A percentile compares a stretch with the other conserved stretches of the same genome.
phyloP scores from a whole-genome alignment of 2,113 vertebrate species.

The Leucosticte australis region DNA sequence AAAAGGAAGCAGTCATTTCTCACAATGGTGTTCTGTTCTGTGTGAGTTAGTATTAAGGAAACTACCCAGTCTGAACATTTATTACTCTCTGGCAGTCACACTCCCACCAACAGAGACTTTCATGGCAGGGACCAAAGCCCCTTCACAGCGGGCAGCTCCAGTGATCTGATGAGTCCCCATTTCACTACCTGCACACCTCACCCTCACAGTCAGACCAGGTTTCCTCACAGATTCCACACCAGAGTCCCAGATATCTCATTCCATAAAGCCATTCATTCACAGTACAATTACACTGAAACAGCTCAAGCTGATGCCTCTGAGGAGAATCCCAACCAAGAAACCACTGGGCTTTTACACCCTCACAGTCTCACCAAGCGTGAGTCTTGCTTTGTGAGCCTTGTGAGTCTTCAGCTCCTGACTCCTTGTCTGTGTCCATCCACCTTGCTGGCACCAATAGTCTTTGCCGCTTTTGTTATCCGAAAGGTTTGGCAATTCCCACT shows the following conservation, averaged over 20 bases:
- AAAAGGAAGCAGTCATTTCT: not conserved
- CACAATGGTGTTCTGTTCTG: not conserved
- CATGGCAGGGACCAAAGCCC: not conserved
- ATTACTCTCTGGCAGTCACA: not conserved
- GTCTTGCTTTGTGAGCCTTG: not conserved
- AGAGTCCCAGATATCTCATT: accelerated
- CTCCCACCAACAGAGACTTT: not conserved
- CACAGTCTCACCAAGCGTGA: not conserved
- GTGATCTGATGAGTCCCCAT: not conserved
- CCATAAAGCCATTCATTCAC: not conserved
- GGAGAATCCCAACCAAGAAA: not conserved
- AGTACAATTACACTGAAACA: not conserved
- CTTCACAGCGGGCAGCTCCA: not conserved
- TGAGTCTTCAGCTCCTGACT: accelerated
- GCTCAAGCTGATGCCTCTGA: not conserved
- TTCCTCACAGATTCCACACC: not conserved
- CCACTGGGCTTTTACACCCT: not conserved
- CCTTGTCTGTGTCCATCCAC: not conserved
- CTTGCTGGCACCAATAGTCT: accelerated
- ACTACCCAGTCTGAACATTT: not conserved
- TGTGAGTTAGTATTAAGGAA: not conserved
- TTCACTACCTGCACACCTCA: not conserved
- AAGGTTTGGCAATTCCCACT: not conserved
- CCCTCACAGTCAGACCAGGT: not conserved
- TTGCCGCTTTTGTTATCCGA: accelerated